Evolutionary conservation across 2,797 vertebrate species (phyloP).

Genomic region (Emys orbicularis): DNA sequence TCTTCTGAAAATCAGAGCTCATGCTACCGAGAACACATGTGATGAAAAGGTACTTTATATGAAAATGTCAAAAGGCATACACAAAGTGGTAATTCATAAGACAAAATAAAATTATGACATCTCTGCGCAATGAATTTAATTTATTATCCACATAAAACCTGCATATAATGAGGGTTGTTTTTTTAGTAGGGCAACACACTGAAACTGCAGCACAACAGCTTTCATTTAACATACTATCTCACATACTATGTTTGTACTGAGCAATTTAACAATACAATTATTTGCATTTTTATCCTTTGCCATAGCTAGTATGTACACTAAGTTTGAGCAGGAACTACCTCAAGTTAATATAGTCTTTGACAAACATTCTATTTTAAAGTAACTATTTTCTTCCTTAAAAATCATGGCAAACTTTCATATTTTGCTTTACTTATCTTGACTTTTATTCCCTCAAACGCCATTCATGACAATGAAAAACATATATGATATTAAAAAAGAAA

Average conservation of each 20-base stretch:
- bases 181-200: conserved; percentile 1
- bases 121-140: conserved; percentile 50
- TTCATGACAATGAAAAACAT: not conserved
- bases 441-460: not conserved
- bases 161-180: conserved; percentile 30
- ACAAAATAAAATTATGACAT: conserved; percentile 56
- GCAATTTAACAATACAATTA: conserved; percentile 2
- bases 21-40: conserved; percentile 15
- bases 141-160: conserved; percentile 53
- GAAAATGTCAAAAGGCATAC: conserved; percentile 54
- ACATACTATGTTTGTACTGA: not conserved
- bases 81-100: conserved; percentile 51
- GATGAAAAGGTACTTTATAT: conserved; percentile 65
- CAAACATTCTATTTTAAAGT: not conserved
- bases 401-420: not conserved
- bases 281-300: not conserved
- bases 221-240: conserved; percentile 24
- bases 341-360: not conserved
- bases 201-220: conserved; percentile 12
- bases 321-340: not conserved
- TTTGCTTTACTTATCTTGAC: not conserved
- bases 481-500: not conserved
- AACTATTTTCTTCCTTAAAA: conserved; percentile 7
- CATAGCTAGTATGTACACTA: not conserved
- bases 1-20: conserved; percentile 54